Conservation (phyloP, 2,797 vertebrate species). For the Catostomus latipinnis region DNA sequence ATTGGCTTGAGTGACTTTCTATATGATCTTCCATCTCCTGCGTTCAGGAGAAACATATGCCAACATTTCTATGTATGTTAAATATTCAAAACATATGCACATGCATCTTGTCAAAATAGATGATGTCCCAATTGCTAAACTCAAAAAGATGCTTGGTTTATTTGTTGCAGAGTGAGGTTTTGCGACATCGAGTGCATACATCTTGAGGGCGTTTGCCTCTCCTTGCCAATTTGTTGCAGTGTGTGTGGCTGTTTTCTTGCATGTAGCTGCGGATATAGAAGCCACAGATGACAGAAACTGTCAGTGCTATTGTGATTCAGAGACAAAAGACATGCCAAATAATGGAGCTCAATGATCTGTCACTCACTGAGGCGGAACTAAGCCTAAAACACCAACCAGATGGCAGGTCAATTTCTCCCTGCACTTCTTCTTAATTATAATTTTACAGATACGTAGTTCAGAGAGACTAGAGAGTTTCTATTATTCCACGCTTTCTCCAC, state of each 20-base stretch:
- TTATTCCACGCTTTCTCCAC: conserved; percentile 17
- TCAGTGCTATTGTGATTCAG: conserved; percentile 69
- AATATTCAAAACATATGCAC: conserved; percentile 2
- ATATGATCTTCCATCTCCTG: conserved; percentile 33
- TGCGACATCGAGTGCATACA: conserved; percentile 12
- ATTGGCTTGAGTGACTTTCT: conserved; percentile 24
- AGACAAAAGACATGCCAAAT: conserved; percentile 69
- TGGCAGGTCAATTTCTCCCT: conserved; percentile 56
- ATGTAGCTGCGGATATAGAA: conserved; percentile 46
- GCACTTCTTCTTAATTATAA: conserved; percentile 16
- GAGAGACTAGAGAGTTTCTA: conserved; percentile 31
- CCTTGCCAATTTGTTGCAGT: conserved; percentile 42
- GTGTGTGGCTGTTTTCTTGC: conserved; percentile 25
- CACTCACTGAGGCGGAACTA: conserved; percentile 64
- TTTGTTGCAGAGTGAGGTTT: conserved; percentile 16
- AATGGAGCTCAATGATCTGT: conserved; percentile 66
- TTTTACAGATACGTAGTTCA: conserved; percentile 41
- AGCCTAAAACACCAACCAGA: conserved; percentile 68
- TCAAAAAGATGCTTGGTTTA: conserved; percentile 19
- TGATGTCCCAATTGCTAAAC: background rate
- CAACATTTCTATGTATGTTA: background rate
- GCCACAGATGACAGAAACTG: conserved; percentile 67
- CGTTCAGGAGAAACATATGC: background rate
- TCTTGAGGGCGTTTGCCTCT: conserved; percentile 29
- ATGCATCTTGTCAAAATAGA: conserved; percentile 14